Percentiles rank a stretch among this genome's conserved stretches.
Conservation (phyloP, 1,140 invertebrate species). For the Camponotus pennsylvanicus region DNA sequence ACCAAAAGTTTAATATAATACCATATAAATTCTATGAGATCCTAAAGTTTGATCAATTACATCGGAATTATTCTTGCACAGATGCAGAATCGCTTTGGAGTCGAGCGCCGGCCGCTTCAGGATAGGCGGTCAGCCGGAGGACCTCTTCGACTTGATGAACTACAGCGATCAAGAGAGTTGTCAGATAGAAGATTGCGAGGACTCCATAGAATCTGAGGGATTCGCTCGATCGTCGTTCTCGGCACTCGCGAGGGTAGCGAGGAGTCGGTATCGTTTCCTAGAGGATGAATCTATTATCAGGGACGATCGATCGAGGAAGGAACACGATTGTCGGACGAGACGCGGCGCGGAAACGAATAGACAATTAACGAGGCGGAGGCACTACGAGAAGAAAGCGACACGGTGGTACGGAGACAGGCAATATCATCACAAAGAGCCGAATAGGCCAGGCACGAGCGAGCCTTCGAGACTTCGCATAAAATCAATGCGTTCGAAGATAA, state of each 20-base stretch:
- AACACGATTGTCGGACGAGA: not conserved
- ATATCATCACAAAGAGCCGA: constrained; percentile 39
- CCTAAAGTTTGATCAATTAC: not conserved
- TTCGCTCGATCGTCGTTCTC: constrained; percentile 4
- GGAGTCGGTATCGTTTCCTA: constrained; percentile 67
- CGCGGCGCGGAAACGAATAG: constrained; percentile 12
- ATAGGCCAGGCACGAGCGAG: constrained; percentile 9
- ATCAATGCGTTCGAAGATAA: constrained; percentile 39
- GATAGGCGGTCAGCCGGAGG: constrained; percentile 78
- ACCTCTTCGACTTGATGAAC: constrained; percentile 81
- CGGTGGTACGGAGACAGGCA: constrained; percentile 25
- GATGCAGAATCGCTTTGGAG: constrained; percentile 75
- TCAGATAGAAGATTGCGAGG: constrained; percentile 79
- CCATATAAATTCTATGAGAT: not conserved
- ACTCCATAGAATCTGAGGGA: constrained; percentile 54
- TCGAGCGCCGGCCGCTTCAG: constrained; percentile 78
- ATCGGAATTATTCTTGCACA: constrained; percentile 1
- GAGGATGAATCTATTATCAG: constrained; percentile 34
- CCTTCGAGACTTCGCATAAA: constrained; percentile 36
- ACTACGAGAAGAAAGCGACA: constrained; percentile 46
- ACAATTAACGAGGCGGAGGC: constrained; percentile 40
- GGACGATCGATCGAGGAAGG: constrained; percentile 13
- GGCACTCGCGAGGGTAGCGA: constrained; percentile 5
- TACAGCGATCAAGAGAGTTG: constrained; percentile 79
- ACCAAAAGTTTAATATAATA: not conserved